phyloP scores from a whole-genome alignment of 2,888 invertebrate genomes.

The Rhingia rostrata region DNA sequence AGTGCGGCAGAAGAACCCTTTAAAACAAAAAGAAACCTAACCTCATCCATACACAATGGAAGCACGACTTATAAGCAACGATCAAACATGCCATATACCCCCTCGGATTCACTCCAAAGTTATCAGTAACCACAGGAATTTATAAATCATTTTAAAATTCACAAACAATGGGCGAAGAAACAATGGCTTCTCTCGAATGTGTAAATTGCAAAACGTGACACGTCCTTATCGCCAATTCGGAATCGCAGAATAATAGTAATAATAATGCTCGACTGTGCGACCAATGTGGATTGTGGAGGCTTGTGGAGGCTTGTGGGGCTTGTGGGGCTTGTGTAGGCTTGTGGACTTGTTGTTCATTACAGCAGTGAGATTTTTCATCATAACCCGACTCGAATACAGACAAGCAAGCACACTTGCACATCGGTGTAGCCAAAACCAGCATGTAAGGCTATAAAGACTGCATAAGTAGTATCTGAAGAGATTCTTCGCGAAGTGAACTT shows the following conservation, averaged over 20 bases:
- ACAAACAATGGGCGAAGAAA: constrained; percentile 67
- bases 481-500: constrained; percentile 60
- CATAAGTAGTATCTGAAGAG: constrained; percentile 64
- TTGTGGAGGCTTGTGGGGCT: too few relatives aligned
- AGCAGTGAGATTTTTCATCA: constrained; percentile 67
- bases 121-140: constrained; percentile 72
- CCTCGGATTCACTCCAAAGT: constrained; percentile 55
- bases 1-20: too few relatives aligned
- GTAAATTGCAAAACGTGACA: constrained; percentile 83
- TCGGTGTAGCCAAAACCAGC: constrained; percentile 52
- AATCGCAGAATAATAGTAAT: constrained; percentile 81
- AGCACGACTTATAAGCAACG: constrained; percentile 63
- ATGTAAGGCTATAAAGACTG: constrained; percentile 67
- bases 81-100: constrained; percentile 59
- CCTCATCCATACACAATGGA: constrained; percentile 47
- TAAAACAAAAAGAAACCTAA: constrained; percentile 6
- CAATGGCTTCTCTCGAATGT: constrained; percentile 79
- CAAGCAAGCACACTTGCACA: constrained; percentile 35
- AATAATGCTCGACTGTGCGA: constrained; percentile 68
- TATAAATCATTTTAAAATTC: constrained; percentile 73
- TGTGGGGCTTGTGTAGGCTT: too few relatives aligned
- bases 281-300: constrained; percentile 47
- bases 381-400: constrained; percentile 35
- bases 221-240: constrained; percentile 82
- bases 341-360: constrained; percentile 13